These are phyloP conservation scores for Falcaria lacertinaria DNA, from an alignment of 2,888 invertebrate species.

Conservation along the genomic window DNA sequence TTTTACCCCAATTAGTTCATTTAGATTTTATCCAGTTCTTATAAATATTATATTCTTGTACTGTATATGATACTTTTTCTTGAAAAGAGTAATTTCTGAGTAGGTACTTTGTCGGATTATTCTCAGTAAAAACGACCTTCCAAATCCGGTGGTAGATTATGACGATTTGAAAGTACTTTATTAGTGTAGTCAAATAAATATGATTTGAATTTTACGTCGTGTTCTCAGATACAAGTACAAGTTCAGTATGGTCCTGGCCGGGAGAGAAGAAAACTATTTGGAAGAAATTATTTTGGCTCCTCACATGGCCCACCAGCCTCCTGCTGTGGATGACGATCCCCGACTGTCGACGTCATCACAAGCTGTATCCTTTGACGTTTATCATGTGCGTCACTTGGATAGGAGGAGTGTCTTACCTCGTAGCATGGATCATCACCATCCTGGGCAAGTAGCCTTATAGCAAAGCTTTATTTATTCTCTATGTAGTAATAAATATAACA, in stretches of 20 bases:
- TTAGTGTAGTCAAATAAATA: neutral
- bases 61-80: too few species aligned
- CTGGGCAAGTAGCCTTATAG: conserved; percentile 77
- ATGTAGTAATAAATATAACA: neutral
- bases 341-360: conserved; percentile 83
- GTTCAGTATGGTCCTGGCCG: conserved; percentile 80
- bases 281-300: conserved; percentile 76
- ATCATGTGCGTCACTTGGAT: conserved; percentile 91
- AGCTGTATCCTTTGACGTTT: conserved; percentile 85
- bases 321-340: conserved; percentile 87
- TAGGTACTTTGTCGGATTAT: too few species aligned
- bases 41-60: too few species aligned
- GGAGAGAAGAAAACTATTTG: conserved; percentile 53
- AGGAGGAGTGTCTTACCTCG: conserved; percentile 88
- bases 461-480: too few species aligned
- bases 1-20: too few species aligned
- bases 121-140: too few species aligned
- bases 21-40: too few species aligned
- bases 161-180: too few species aligned
- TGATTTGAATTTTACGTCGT: neutral
- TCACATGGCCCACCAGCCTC: conserved; percentile 88
- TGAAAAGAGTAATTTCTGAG: too few species aligned
- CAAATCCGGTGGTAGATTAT: too few species aligned
- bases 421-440: conserved; percentile 91
- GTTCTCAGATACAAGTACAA: conserved; percentile 42